These are phyloP conservation scores for Sinelater perroti DNA, from an alignment of 2,888 invertebrate species.

Conservation along the genomic window DNA sequence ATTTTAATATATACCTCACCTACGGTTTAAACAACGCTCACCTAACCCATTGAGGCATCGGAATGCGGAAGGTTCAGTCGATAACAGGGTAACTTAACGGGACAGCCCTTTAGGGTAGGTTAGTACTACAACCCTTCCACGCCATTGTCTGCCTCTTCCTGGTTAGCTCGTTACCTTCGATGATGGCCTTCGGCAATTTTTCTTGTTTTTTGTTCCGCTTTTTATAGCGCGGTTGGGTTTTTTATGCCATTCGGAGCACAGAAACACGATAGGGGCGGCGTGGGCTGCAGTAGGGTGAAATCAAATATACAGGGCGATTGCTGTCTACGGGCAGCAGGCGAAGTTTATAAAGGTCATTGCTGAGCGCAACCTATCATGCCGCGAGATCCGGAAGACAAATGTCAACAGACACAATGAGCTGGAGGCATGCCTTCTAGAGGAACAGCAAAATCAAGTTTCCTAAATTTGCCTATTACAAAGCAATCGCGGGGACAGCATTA, in stretches of 20 bases:
- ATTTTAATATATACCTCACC: constrained; percentile 37
- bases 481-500: neutral
- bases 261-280: constrained; percentile 32
- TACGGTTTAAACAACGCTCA: constrained; percentile 31
- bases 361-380: neutral
- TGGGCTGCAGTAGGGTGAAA: constrained; percentile 16
- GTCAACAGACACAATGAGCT: constrained; percentile 1
- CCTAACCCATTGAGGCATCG: constrained; percentile 44
- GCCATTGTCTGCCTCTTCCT: constrained; percentile 39
- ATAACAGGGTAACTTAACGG: constrained; percentile 52
- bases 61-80: constrained; percentile 53
- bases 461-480: neutral
- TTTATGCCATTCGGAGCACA: constrained; percentile 28
- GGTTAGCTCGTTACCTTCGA: constrained; percentile 43
- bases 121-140: constrained; percentile 51
- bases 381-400: constrained; percentile 12
- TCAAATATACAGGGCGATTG: constrained; percentile 21
- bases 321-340: neutral
- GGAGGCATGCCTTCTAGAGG: neutral
- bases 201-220: constrained; percentile 47
- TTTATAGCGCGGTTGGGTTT: constrained; percentile 30
- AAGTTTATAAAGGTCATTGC: constrained; percentile 6
- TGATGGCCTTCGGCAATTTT: constrained; percentile 49
- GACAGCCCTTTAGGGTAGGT: constrained; percentile 51
- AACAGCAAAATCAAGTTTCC: neutral